Evolutionary conservation across 2,113 vertebrate species (phyloP), one percentile per base, ranked within the genome.

Genomic region (Sander vitreus): DNA sequence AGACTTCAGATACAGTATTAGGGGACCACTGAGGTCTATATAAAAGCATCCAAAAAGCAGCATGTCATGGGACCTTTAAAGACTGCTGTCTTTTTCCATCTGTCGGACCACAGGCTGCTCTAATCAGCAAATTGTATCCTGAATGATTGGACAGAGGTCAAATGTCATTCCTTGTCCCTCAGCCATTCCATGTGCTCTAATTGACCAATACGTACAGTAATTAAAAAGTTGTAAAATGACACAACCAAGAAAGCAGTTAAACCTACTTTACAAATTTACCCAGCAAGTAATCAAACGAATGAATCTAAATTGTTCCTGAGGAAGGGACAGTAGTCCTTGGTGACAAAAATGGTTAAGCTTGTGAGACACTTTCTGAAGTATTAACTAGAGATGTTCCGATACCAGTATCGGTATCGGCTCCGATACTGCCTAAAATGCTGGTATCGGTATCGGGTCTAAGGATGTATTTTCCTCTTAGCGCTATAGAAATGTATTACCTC

Each of bases 1-100:
- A 27, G 27, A 27, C 27, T 27, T 27, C 27, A 27, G 27, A 27
- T 27, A 27, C 27, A 27, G 27, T 27, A 27, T 27, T 27, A 27
- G 2, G 27, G 27, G 27, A 27, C 27, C 27, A 27, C 27, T 27
- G 2, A 27, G 27, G 27, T 2, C 27, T 27, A 27, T 27, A 27
- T 27, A 27, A 27, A 27, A 25, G 25, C 25, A 25, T 25, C 25
- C 25, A 25, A 25, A 25, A 25, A 25, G 25, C 25, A 25, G 25
- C 25, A 25, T 25, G 25, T 25, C 25, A 25, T 25, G 2, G 25
- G 25, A 25, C 25, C 25, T 88, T 86, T 76, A 65, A 78, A 84
- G 85, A 72, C 58, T 21, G 48, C 16, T 67, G 59, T 73, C 60
- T 68, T 68, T 58, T 66, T 33, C 81, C 66, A 75, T 78, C 60